These are phyloP conservation scores for Syrrhaptes paradoxus DNA, from an alignment of 2,113 vertebrate species.

Conservation along the genomic window DNA sequence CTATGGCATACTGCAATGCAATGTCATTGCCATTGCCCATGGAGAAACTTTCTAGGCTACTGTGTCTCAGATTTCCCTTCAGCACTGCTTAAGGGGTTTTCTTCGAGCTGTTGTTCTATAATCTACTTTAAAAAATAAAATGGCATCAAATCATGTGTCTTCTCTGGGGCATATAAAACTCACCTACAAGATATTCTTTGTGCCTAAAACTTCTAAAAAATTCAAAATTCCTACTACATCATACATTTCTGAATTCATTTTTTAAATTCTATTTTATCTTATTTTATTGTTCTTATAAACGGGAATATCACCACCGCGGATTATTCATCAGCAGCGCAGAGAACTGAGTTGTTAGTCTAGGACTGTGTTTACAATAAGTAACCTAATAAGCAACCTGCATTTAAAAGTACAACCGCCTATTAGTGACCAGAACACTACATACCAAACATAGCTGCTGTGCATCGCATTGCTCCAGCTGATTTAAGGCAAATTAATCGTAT, in stretches of 20 bases:
- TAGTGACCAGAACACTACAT: neutral
- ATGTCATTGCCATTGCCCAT: neutral
- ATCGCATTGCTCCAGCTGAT: neutral
- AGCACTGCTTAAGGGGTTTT: neutral
- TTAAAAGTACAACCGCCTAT: neutral
- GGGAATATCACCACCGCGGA: neutral
- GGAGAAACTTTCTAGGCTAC: neutral
- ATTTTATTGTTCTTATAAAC: neutral
- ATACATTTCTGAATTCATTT: neutral
- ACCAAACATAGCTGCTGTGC: neutral
- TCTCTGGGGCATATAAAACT: neutral
- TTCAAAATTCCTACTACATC: neutral
- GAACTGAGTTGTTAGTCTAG: neutral
- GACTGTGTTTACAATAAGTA: neutral
- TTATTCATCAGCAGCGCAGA: neutral
- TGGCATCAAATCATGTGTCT: neutral
- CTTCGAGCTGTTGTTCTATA: neutral
- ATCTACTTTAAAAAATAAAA: neutral
- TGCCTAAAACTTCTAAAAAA: neutral
- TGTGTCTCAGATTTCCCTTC: neutral
- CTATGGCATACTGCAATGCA: no score
- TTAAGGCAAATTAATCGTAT: neutral
- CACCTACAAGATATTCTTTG: neutral
- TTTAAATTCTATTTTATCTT: neutral
- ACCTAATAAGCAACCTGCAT: neutral